Conservation (phyloP, 2,113 vertebrate genomes). For the Gopherus evgoodei region DNA sequence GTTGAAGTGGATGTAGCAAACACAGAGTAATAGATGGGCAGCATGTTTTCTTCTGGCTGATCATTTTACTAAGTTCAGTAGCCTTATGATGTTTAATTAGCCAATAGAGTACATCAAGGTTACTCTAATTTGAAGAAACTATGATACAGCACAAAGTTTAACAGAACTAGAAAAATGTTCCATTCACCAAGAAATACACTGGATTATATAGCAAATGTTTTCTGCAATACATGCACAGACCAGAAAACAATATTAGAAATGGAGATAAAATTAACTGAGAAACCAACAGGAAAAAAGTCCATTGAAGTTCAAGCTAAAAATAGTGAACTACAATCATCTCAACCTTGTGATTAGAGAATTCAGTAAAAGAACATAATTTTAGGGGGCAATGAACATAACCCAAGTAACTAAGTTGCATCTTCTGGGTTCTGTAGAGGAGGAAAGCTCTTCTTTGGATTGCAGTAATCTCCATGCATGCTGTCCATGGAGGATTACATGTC, state of each 20-base stretch:
- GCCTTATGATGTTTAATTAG: background rate
- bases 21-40: background rate
- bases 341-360: background rate
- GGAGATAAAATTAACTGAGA: background rate
- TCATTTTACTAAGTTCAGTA: background rate
- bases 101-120: background rate
- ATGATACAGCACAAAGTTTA: constrained; percentile 55
- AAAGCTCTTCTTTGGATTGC: background rate
- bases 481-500: background rate
- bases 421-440: background rate
- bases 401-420: background rate
- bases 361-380: background rate
- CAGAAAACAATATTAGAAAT: background rate
- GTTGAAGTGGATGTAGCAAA: background rate
- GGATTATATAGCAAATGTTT: background rate
- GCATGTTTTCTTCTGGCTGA: background rate
- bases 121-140: constrained; percentile 41
- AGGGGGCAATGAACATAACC: background rate
- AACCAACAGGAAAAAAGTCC: fast-evolving
- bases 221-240: background rate
- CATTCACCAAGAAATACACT: constrained; percentile 29
- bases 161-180: constrained; percentile 28
- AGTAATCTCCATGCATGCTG: background rate
- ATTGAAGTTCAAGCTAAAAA: background rate
- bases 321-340: background rate